These are phyloP conservation scores for Bufo gargarizans DNA, from an alignment of 2,113 vertebrate species.

Conservation along the genomic window DNA sequence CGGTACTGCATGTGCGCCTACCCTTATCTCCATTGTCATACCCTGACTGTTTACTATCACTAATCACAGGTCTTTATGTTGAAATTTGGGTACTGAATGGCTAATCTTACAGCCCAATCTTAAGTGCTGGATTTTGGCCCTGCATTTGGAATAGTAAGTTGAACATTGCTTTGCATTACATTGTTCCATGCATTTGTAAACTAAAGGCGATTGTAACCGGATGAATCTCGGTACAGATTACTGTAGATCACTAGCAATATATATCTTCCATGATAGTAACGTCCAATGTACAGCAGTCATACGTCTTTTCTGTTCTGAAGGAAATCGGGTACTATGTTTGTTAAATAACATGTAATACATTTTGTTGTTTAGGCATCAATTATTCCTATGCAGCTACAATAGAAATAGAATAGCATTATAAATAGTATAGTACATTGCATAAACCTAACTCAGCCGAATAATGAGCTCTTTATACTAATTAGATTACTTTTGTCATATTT, in stretches of 20 bases:
- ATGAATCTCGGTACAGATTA: no score
- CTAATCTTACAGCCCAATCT: no score
- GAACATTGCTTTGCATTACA: no score
- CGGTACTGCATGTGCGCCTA: no score
- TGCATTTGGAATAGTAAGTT: no score
- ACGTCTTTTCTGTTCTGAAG: neutral
- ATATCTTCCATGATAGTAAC: neutral
- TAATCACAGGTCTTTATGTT: no score
- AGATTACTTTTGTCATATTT: slow-evolving; percentile 40
- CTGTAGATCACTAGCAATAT: neutral
- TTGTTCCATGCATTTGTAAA: no score
- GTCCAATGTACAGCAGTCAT: neutral
- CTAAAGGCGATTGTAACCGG: no score
- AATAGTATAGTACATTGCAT: neutral
- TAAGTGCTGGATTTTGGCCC: no score
- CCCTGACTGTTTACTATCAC: no score
- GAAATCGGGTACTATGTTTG: neutral
- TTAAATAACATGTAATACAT: neutral
- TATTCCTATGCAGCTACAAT: neutral
- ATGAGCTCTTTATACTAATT: slow-evolving; percentile 33
- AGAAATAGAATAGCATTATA: neutral
- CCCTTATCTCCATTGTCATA: no score
- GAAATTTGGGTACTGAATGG: no score
- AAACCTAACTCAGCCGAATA: neutral
- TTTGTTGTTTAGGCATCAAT: neutral